These are phyloP conservation scores for Eupithecia subfuscata DNA, from an alignment of 2,888 invertebrate genomes.

Conservation along the genomic window DNA sequence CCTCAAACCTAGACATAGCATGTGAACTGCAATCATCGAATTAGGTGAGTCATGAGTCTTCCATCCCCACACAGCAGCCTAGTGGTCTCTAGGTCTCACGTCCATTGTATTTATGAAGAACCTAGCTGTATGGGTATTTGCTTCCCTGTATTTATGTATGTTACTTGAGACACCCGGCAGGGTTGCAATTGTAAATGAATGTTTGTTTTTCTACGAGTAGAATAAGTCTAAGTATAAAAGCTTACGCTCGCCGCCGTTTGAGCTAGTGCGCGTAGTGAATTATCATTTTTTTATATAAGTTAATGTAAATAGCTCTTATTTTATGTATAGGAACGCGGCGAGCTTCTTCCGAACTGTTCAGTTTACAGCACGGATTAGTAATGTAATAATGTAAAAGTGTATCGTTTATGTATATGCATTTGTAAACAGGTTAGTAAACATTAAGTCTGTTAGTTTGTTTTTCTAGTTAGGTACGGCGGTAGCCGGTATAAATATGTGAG, in stretches of 20 bases:
- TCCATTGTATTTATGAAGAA: constrained; percentile 55
- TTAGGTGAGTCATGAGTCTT: constrained; percentile 25
- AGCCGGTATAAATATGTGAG: constrained; percentile 35
- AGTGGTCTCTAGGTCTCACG: constrained; percentile 39
- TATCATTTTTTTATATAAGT: constrained; percentile 37
- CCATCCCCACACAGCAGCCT: constrained; percentile 18
- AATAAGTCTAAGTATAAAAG: constrained; percentile 31
- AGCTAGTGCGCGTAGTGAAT: constrained; percentile 42
- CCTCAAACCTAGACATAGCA: constrained; percentile 1
- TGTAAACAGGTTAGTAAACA: constrained; percentile 80
- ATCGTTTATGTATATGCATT: constrained; percentile 80
- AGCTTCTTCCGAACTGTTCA: constrained; percentile 43
- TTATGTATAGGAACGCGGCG: constrained; percentile 39
- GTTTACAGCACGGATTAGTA: constrained; percentile 37
- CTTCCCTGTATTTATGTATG: constrained; percentile 47
- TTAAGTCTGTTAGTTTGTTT: constrained; percentile 70
- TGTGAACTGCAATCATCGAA: constrained; percentile 23
- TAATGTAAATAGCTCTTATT: constrained; percentile 41
- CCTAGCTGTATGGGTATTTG: constrained; percentile 50
- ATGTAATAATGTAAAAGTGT: constrained; percentile 71
- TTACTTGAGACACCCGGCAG: background rate
- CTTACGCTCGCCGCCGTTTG: constrained; percentile 29
- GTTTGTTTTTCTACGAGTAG: constrained; percentile 30
- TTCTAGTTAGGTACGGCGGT: constrained; percentile 62
- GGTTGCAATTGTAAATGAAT: background rate